These are phyloP conservation scores for Cuniculus paca DNA, from an alignment of 2,797 vertebrate genomes.

Conservation along the genomic window DNA sequence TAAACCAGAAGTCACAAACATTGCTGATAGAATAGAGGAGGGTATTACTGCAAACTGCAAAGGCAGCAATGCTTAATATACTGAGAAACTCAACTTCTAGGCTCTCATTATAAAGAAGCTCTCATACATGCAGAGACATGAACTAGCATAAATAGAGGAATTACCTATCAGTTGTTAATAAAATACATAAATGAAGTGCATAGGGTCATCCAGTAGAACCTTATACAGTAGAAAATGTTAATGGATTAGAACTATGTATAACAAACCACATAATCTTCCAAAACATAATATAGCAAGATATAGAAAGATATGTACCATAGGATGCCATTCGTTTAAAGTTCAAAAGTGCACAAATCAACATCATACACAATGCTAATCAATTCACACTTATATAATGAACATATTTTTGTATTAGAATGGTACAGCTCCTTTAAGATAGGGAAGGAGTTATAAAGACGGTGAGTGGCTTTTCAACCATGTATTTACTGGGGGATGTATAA, in stretches of 20 bases:
- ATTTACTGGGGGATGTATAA: background rate
- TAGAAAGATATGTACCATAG: background rate
- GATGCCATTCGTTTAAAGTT: background rate
- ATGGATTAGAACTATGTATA: background rate
- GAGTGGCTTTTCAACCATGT: background rate
- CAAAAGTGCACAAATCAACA: background rate
- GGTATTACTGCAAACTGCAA: background rate
- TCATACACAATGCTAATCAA: background rate
- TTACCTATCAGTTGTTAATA: background rate
- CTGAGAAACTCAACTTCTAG: background rate
- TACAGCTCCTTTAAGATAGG: background rate
- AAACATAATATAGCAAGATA: background rate
- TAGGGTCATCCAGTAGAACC: background rate
- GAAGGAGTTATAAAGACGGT: background rate
- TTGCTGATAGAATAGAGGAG: background rate
- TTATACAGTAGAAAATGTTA: background rate
- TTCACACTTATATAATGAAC: background rate
- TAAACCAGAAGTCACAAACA: background rate
- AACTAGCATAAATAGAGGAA: background rate
- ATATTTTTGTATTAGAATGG: background rate
- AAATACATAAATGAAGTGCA: background rate
- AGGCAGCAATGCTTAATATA: background rate
- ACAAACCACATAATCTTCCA: background rate
- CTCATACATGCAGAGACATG: background rate
- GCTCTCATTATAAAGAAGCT: background rate